Percentiles rank a stretch among this genome's conserved stretches.
phyloP scores from a whole-genome alignment of 2,888 invertebrate genomes.

The Acleris sparsana region DNA sequence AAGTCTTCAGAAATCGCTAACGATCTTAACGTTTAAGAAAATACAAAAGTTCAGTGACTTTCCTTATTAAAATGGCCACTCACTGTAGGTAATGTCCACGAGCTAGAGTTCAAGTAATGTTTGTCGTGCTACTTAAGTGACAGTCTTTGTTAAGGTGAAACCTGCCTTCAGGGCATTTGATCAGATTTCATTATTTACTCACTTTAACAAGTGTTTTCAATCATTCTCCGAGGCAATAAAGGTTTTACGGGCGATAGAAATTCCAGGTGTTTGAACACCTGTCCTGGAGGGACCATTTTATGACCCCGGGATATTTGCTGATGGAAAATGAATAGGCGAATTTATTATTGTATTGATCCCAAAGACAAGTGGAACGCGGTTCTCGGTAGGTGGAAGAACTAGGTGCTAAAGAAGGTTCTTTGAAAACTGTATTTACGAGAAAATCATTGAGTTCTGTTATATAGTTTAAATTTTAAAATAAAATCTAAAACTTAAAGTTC shows the following conservation, averaged over 20 bases:
- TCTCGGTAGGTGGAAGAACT: neutral
- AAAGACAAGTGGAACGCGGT: neutral
- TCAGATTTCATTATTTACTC: neutral
- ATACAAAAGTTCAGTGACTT: no score
- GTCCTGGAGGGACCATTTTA: conserved; percentile 3
- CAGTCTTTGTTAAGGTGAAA: neutral
- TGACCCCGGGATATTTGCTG: conserved; percentile 5
- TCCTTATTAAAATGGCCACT: no score
- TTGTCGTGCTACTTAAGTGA: no score
- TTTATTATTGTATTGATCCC: conserved; percentile 1
- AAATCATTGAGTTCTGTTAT: no score
- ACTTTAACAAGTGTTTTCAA: conserved; percentile 8
- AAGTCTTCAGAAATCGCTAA: no score
- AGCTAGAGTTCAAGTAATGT: no score
- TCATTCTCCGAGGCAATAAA: conserved; percentile 10
- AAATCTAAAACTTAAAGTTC: no score
- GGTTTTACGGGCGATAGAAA: conserved; percentile 6
- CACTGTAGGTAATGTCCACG: no score
- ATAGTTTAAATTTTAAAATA: no score
- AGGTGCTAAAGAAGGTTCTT: no score
- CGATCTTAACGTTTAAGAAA: no score
- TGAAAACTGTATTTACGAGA: no score
- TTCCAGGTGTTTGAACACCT: conserved; percentile 5
- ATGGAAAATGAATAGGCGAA: conserved; percentile 14
- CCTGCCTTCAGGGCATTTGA: neutral